Base-by-base conservation (phyloP, 2,888 invertebrate species). In the Drosophila percnosoma region DNA sequence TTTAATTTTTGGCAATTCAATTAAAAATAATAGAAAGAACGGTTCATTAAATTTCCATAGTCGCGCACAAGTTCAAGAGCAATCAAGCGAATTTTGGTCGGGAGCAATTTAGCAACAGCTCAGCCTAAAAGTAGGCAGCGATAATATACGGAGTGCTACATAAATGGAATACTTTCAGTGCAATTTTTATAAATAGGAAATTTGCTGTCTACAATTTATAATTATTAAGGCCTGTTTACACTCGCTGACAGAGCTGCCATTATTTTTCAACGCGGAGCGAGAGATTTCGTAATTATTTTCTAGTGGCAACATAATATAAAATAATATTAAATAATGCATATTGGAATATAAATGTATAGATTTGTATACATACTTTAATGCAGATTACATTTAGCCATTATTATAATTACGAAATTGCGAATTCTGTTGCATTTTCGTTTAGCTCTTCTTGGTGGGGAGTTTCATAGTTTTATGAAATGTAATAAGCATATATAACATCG, bases 41-140 rank as follows among this genome's bases (percentile, higher is more conserved):
- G 78, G 72, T 38, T 65, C 80, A 80, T 78, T 80, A 61, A 78
- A 64, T 66, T 60, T 18, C n/a, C 34, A 36, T 15, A 36, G 21
- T 5, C 42, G 42, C 24, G 34, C 7, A n/a, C 31, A 18, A 21
- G 49, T 79, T 79, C 63, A 70, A 69, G 60, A 57, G 74, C 54
- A 54, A 55, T 52, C 4, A 29, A 48, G 57, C 45, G n/a, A 59
- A 24, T 33, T 29, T 45, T 34, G 13, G 8, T 2, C 2, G 1
- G 1, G 10, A 10, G 11, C 5, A 21, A 15, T n/a, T 59, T n/a
- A 15, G 18, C 13, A 21, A 53, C 0, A 1, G 7, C 1, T 24
- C 1, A 1, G 49, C 60, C 69, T 18, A 40, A 54, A 42, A 40
- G 49, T 42, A 51, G 15, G 49, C 70, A 51, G 13, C 4, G 0